Evolutionary conservation across 37 sponge, comb jelly and placozoan species (phyloP).

Genomic region (Spongia lamella): DNA sequence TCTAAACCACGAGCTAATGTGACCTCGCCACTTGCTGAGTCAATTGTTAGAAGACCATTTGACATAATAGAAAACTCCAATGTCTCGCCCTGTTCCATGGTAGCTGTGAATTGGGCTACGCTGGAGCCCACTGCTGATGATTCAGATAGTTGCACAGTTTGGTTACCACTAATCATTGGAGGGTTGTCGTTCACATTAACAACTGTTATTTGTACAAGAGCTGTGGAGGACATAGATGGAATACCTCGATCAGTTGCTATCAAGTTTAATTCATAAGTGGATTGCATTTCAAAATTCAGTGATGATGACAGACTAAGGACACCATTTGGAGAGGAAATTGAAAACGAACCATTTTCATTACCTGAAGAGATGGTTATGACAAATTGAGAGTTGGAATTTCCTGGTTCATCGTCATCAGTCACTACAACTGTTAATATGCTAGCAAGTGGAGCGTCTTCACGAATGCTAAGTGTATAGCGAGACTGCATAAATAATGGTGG

Average conservation of each 20-base stretch:
- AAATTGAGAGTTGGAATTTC: not conserved
- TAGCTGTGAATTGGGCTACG: too few species aligned
- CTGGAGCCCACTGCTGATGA: too few species aligned
- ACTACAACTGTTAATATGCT: slow-evolving; percentile 41
- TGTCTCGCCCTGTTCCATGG: too few species aligned
- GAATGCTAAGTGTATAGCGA: slow-evolving; percentile 20
- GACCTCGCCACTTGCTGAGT: slow-evolving; percentile 45
- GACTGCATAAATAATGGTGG: slow-evolving; percentile 52
- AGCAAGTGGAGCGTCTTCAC: slow-evolving; percentile 27
- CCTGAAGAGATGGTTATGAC: slow-evolving; percentile 18
- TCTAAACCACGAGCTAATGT: slow-evolving; percentile 50
- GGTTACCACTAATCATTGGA: slow-evolving; percentile 20
- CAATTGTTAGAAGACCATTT: slow-evolving; percentile 46
- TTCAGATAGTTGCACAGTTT: too few species aligned
- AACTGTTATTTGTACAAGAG: slow-evolving; percentile 45
- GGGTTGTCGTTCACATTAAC: slow-evolving; percentile 74
- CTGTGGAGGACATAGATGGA: slow-evolving; percentile 10
- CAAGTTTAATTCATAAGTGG: slow-evolving; percentile 24
- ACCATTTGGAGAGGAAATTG: slow-evolving; percentile 31
- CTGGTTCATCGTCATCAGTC: slow-evolving; percentile 42
- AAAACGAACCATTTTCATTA: slow-evolving; percentile 36
- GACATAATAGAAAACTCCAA: too few species aligned
- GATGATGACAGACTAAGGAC: slow-evolving; percentile 44
- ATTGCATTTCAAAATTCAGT: slow-evolving; percentile 40
- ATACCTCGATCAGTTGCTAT: slow-evolving; percentile 44